Evolutionary conservation across 2,888 invertebrate species (phyloP).

Genomic region (Glaucopsyche alexis): DNA sequence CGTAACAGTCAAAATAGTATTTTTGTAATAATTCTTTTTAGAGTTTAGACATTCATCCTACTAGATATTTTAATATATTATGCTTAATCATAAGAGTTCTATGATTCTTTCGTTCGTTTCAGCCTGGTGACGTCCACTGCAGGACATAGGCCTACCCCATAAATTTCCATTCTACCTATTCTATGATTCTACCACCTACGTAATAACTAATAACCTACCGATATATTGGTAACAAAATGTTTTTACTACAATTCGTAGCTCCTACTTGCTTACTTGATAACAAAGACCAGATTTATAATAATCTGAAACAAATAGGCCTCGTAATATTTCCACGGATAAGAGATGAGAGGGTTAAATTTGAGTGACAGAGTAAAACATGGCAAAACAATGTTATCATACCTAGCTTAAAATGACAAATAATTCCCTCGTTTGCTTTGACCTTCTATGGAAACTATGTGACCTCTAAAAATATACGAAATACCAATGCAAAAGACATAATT

Average conservation of each 20-base stretch:
- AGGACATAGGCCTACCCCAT: too few species aligned
- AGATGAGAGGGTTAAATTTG: background rate
- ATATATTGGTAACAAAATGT: too few species aligned
- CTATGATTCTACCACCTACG: background rate
- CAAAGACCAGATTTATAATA: background rate
- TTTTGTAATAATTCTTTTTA: too few species aligned
- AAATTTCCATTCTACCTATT: too few species aligned
- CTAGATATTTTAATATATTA: too few species aligned
- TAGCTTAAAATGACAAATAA: background rate
- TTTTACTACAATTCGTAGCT: background rate
- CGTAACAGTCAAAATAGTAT: too few species aligned
- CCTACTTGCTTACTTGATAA: background rate
- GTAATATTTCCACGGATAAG: background rate
- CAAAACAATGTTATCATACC: background rate
- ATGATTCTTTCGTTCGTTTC: too few species aligned
- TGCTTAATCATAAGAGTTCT: too few species aligned
- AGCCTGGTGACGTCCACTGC: too few species aligned
- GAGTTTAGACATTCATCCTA: too few species aligned
- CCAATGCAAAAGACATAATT: slow-evolving; percentile 12
- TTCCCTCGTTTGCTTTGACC: background rate
- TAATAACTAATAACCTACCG: too few species aligned
- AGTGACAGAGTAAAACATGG: background rate
- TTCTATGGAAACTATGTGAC: background rate
- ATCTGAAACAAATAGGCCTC: background rate
- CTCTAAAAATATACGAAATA: slow-evolving; percentile 13